Base-by-base conservation (phyloP, 2,113 vertebrate species). In the Gambusia affinis region DNA sequence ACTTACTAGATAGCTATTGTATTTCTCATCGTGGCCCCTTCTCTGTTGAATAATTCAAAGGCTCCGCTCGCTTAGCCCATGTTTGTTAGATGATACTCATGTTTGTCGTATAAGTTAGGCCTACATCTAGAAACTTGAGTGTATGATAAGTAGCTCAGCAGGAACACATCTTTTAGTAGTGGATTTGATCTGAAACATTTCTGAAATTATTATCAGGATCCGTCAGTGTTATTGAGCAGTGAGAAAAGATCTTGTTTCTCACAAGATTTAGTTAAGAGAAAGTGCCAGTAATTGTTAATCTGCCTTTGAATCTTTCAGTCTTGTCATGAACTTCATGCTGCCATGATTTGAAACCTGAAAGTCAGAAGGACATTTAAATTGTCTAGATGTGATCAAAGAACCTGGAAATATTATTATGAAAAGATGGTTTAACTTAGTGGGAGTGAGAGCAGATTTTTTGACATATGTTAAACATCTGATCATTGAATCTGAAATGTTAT, bases 21-120 rank as follows among this genome's bases (percentile, higher is more conserved):
- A 19, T 93, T 93, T 93, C 91, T 90, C 68, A 73, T 75, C 70
- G 85, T 75, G 71, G 73, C 74, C 85, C 88, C 85, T 87, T 73
- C 70, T 67, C 72, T 74, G 73, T 37, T 93, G 80, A 93, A 93
- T 93, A 87, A 94, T 93, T 92, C 70, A 93, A 75, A 73, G 69
- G 70, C 74, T 62, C 73, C 73, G 70, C 88, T 89, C 81, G 70
- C 84, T 84, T 80, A 82, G 78, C 77, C 75, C 28, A 76, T 84
- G 85, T 89, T 84, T 88, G 90, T 85, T 15, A 92, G 87, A 33
- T 83, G 88, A 92, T 88, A 89, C 88, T 79, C 73, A 81, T 83
- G 73, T 42, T 70, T 82, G 63, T 15, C 74, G 76, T 81, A 79
- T 69, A 81, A 60, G 76, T 81, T 68, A 51, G 78, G 15, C 30